These are phyloP conservation scores for Pantherophis vulpinus DNA, from an alignment of 2,797 vertebrate species.

Conservation along the genomic window DNA sequence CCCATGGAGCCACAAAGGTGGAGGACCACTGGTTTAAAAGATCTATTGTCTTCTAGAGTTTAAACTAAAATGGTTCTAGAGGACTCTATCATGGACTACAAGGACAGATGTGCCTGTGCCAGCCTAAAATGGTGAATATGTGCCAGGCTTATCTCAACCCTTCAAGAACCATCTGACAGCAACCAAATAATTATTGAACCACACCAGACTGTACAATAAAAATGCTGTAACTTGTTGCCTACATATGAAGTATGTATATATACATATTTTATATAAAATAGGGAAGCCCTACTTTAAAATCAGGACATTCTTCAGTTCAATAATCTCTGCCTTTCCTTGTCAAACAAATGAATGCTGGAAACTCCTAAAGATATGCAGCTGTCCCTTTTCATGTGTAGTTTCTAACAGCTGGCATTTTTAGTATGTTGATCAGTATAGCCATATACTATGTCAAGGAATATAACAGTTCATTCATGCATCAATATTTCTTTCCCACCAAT, in stretches of 20 bases:
- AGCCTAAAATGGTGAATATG: neutral
- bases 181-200: too few relatives aligned
- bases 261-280: too few relatives aligned
- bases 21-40: neutral
- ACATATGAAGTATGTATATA: too few relatives aligned
- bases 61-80: neutral
- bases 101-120: neutral
- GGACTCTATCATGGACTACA: neutral
- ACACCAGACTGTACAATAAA: too few relatives aligned
- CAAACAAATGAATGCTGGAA: neutral
- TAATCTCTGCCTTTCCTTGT: neutral
- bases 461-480: neutral
- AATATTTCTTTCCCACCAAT: neutral
- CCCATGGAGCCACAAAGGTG: too few relatives aligned
- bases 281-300: too few relatives aligned
- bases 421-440: neutral
- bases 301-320: neutral
- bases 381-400: neutral
- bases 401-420: neutral
- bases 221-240: too few relatives aligned
- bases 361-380: neutral
- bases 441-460: neutral
- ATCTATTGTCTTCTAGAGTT: neutral
- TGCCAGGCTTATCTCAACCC: too few relatives aligned
- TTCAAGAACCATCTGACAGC: too few relatives aligned